phyloP scores from a whole-genome alignment of 2,113 vertebrate genomes.

The Girardinichthys multiradiatus region DNA sequence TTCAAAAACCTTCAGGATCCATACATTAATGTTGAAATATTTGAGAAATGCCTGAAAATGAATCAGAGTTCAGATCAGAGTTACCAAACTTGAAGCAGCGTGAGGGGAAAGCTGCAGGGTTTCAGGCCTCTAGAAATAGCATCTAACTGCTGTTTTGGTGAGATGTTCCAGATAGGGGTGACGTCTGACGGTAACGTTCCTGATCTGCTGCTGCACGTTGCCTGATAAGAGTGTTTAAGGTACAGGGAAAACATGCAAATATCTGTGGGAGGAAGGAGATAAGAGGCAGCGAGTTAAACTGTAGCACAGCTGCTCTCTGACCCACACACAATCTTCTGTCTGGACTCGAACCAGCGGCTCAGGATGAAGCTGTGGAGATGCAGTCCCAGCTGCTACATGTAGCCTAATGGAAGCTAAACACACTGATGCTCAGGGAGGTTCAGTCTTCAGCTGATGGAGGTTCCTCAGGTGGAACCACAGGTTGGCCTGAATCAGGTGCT shows the following conservation, averaged over 20 bases:
- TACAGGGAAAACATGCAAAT: conserved; percentile 38
- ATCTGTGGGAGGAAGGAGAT: conserved; percentile 19
- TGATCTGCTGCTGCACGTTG: background rate
- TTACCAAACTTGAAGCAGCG: background rate
- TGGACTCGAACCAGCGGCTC: conserved; percentile 2
- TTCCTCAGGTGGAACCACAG: too few relatives aligned
- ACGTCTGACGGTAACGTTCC: background rate
- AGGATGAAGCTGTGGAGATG: background rate
- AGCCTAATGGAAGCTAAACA: too few relatives aligned
- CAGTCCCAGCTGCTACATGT: too few relatives aligned
- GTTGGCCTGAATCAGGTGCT: too few relatives aligned
- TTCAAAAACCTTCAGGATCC: too few relatives aligned
- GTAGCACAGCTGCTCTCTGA: background rate
- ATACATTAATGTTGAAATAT: background rate
- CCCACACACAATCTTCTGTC: background rate
- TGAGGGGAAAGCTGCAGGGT: background rate
- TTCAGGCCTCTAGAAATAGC: background rate
- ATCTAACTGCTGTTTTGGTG: background rate
- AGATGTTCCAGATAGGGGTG: background rate
- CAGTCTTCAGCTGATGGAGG: too few relatives aligned
- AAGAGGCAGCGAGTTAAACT: conserved; percentile 8
- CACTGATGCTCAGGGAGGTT: too few relatives aligned
- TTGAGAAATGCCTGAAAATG: too few relatives aligned
- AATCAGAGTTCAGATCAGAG: background rate
- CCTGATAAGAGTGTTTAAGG: conserved; percentile 12